Base-by-base conservation (phyloP, 2,797 vertebrate species). In the Neosilurus hyrtlii region DNA sequence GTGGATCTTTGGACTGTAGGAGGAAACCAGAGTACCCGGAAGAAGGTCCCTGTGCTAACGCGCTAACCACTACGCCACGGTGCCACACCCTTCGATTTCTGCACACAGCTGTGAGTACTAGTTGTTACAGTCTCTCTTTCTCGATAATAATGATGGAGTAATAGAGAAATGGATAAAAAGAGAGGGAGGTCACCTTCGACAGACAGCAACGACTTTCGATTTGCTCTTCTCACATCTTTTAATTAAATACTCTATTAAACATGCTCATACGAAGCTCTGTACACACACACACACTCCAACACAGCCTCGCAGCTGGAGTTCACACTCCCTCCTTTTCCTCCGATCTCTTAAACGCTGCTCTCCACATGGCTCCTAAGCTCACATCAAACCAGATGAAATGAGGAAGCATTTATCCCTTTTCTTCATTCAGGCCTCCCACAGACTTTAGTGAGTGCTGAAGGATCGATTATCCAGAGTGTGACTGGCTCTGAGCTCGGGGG, bases 321-420 rank as follows among this genome's bases (percentile, higher is more conserved):
- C 72, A 35, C 72, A 75, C 30, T 75, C 72, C 18, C 26, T 35
- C 63, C 35, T 52, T 24, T 63, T 18, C 61, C 24, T 62, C 37
- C 15, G 12, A 56, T 49, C 70, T 75, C 43, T 52, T 65, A 61
- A 78, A 78, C 30, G 26, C 67, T n/a, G 62, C 56, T 78, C 51
- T 68, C 51, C 10, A 1, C 30, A 49, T 30, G 10, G 30, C 37
- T 81, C 49, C 70, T 77, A 56, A 83, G n/a, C 26, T 71, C 75
- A 71, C 76, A 75, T 75, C 57, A 79, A 16, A 79, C 57, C 72
- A 57, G 72, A 59, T 59, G 54, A 75, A 75, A 75, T 54, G 11
- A 37, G 72, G 72, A 75, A 71, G 67, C 57, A 54, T 62, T 78
- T 78, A 61, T 62, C 59, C 82, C 54, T 7, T 51, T 83, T 76